Conservation (phyloP, 2,797 vertebrate genomes). For the Neomorphus geoffroyi region DNA sequence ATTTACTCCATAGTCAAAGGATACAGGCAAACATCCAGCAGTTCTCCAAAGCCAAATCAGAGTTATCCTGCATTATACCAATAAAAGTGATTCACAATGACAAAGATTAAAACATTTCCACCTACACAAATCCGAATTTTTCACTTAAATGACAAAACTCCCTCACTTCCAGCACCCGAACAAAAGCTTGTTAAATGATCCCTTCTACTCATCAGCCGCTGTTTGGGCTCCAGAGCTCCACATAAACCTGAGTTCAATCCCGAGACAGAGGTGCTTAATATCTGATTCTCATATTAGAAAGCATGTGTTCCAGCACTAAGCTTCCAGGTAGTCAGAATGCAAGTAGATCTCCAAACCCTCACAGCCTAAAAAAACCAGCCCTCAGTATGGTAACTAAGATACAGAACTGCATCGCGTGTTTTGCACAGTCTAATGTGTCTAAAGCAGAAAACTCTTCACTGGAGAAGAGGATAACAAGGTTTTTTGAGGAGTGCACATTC, state of each 20-base stretch:
- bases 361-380: neutral
- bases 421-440: neutral
- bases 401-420: neutral
- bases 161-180: neutral
- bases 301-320: neutral
- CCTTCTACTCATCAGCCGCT: neutral
- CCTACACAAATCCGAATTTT: constrained; percentile 15
- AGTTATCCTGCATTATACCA: neutral
- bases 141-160: neutral
- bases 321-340: neutral
- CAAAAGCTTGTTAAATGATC: neutral
- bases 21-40: neutral
- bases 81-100: neutral
- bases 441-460: neutral
- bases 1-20: neutral
- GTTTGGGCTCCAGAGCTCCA: constrained; percentile 7
- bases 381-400: neutral
- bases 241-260: neutral
- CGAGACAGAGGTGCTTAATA: neutral
- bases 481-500: neutral
- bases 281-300: neutral
- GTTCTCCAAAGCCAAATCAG: neutral
- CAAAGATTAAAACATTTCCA: constrained; percentile 44
- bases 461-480: neutral
- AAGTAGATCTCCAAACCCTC: neutral